phyloP scores from a whole-genome alignment of 2,888 invertebrate species.

The Tolmerus cingulatus region DNA sequence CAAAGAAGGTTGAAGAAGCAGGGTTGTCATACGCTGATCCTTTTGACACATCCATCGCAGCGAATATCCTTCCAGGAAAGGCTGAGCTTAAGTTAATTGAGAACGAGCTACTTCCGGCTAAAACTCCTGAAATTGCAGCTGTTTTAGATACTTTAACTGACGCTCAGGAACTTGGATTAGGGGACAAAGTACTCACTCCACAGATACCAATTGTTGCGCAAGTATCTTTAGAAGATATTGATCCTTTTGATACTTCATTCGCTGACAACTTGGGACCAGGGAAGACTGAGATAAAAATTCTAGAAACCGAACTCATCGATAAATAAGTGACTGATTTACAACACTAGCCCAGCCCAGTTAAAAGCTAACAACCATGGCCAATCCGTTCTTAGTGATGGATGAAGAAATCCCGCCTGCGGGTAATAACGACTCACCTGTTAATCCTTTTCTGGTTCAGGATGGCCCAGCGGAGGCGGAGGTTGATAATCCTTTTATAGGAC shows the following conservation, averaged over 20 bases:
- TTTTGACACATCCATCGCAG: constrained; percentile 84
- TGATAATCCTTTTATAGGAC: constrained; percentile 76
- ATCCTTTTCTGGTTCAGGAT: constrained; percentile 74
- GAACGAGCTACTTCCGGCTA: constrained; percentile 72
- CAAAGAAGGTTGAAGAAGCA: constrained; percentile 58
- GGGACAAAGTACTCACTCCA: constrained; percentile 76
- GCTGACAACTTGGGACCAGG: constrained; percentile 79
- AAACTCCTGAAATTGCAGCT: constrained; percentile 54
- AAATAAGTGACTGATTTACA: constrained; percentile 52
- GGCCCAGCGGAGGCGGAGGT: constrained; percentile 52
- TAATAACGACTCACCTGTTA: constrained; percentile 64
- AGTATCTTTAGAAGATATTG: constrained; percentile 66
- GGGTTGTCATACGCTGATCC: constrained; percentile 71
- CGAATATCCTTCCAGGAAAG: constrained; percentile 76
- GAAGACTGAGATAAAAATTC: constrained; percentile 77
- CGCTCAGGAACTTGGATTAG: constrained; percentile 65
- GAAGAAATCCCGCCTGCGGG: constrained; percentile 65
- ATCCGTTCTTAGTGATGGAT: constrained; percentile 81
- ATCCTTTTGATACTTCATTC: constrained; percentile 90
- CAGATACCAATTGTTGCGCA: constrained; percentile 63
- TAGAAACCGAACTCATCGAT: constrained; percentile 78
- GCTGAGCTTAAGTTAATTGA: constrained; percentile 81
- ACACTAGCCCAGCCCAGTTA: background rate
- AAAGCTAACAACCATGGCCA: constrained; percentile 69
- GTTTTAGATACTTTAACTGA: constrained; percentile 62